These are phyloP conservation scores for Halcyon smyrnensis DNA, from an alignment of 2,797 vertebrate genomes.

Conservation along the genomic window DNA sequence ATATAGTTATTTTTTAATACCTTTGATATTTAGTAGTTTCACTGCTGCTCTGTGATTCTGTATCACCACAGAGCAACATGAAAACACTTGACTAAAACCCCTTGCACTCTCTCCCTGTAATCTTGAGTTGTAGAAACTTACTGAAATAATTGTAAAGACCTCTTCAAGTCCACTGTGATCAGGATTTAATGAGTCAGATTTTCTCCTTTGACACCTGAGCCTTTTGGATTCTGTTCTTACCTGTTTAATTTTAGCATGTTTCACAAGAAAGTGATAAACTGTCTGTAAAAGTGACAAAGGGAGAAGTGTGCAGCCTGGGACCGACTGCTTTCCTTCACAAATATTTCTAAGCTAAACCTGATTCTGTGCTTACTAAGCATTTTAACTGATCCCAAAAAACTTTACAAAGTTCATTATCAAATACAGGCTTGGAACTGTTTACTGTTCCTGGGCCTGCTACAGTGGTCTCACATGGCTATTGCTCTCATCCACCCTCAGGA, in stretches of 20 bases:
- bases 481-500: not conserved
- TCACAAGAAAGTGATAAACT: not conserved
- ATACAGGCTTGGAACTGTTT: not conserved
- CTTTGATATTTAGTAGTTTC: not conserved
- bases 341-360: not conserved
- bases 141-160: not conserved
- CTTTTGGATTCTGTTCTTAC: not conserved
- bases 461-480: not conserved
- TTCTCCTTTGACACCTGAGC: not conserved
- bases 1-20: not conserved
- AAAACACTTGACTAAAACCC: not conserved
- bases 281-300: accelerated
- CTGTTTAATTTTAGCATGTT: not conserved
- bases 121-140: not conserved
- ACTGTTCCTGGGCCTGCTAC: not conserved
- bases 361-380: not conserved
- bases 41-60: not conserved
- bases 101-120: not conserved
- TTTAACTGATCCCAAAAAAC: not conserved
- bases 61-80: not conserved
- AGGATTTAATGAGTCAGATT: not conserved
- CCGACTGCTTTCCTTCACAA: not conserved
- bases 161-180: not conserved
- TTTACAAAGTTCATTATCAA: not conserved
- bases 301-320: not conserved